These are phyloP conservation scores for Pemphredon lugubris DNA, from an alignment of 2,888 invertebrate species.

Conservation along the genomic window DNA sequence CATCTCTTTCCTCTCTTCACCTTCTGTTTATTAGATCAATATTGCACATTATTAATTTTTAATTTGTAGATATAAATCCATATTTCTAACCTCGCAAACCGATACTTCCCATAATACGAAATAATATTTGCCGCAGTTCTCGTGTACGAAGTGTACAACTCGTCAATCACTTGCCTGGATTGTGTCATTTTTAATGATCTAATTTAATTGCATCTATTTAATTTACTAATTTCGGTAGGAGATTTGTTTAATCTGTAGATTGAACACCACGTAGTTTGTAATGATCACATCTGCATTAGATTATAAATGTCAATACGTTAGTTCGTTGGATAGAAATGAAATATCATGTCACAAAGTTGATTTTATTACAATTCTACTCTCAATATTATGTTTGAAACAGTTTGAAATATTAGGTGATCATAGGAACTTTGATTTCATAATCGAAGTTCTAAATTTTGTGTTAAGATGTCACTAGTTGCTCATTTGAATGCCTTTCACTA, in stretches of 20 bases:
- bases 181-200: conserved; percentile 48
- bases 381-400: too few species aligned
- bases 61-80: background rate
- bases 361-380: too few species aligned
- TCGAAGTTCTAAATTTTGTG: background rate
- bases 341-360: too few species aligned
- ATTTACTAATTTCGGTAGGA: too few species aligned
- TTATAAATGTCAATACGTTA: too few species aligned
- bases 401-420: too few species aligned
- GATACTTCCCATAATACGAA: conserved; percentile 66
- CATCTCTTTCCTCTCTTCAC: conserved; percentile 49
- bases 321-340: too few species aligned
- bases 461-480: background rate
- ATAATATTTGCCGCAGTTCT: conserved; percentile 70
- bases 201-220: too few species aligned
- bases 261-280: too few species aligned
- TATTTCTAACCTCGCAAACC: conserved; percentile 24
- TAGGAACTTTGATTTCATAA: too few species aligned
- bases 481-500: conserved; percentile 8
- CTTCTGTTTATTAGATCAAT: conserved; percentile 4
- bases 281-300: too few species aligned
- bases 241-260: too few species aligned
- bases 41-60: background rate
- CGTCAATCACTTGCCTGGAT: conserved; percentile 20
- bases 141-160: conserved; percentile 60